Evolutionary conservation across 23 tunicate genomes (phyloP).

Genomic region (Halocynthia roretzi): DNA sequence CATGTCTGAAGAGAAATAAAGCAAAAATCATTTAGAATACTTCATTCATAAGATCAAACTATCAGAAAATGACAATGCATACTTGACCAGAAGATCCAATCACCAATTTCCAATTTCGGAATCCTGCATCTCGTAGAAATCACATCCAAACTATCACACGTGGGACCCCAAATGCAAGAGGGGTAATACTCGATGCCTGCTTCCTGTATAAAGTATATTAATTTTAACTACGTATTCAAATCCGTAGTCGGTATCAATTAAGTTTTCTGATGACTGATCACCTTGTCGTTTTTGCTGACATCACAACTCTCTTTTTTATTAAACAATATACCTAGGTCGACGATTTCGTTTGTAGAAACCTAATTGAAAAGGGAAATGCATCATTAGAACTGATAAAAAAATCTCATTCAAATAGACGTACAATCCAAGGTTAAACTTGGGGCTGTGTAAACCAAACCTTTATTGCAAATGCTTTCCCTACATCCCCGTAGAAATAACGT

Average conservation of each 20-base stretch:
- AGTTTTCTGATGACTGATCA: too few species aligned
- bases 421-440: neutral
- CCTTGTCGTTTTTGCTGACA: too few species aligned
- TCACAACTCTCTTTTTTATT: too few species aligned
- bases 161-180: slow-evolving; percentile 89
- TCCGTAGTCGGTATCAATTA: slow-evolving; percentile 13
- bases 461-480: slow-evolving; percentile 7
- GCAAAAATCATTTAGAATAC: too few species aligned
- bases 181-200: slow-evolving; percentile 10
- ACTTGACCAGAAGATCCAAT: slow-evolving; percentile 90
- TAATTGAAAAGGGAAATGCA: too few species aligned
- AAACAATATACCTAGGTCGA: too few species aligned
- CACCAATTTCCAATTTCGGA: slow-evolving; percentile 53
- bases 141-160: slow-evolving; percentile 76
- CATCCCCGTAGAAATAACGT: slow-evolving; percentile 63
- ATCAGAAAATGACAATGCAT: neutral
- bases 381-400: too few species aligned
- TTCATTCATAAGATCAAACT: too few species aligned
- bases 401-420: too few species aligned
- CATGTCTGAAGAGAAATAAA: slow-evolving; percentile 39
- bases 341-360: too few species aligned
- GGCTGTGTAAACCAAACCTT: too few species aligned
- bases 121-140: slow-evolving; percentile 28
- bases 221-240: slow-evolving; percentile 13
- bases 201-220: neutral